Evolutionary conservation across 2,113 vertebrate species (phyloP).

Genomic region (Eonycteris spelaea): DNA sequence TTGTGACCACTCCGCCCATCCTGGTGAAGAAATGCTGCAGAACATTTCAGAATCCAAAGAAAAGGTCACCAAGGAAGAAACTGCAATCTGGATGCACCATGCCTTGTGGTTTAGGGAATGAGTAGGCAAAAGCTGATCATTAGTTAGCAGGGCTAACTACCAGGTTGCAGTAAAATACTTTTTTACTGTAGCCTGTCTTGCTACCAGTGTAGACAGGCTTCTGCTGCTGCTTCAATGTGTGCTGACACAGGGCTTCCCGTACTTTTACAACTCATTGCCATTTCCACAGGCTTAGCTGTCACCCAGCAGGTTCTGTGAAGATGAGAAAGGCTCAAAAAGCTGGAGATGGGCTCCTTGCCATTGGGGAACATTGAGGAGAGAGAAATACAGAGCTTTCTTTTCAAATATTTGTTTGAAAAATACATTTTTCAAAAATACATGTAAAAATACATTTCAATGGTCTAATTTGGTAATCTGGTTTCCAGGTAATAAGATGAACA

Average conservation of each 20-base stretch:
- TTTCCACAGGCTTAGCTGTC: background rate
- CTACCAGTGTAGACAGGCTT: background rate
- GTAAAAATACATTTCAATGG: background rate
- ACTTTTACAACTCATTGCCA: background rate
- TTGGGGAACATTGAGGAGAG: background rate
- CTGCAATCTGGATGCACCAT: background rate
- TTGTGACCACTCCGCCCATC: background rate
- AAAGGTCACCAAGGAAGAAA: background rate
- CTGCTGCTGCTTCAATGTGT: background rate
- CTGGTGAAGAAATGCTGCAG: background rate
- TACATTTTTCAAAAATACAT: too few species aligned
- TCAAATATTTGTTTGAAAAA: background rate
- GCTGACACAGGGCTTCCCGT: background rate
- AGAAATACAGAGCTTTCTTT: background rate
- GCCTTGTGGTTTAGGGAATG: background rate
- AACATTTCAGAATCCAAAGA: background rate
- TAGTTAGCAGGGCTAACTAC: background rate
- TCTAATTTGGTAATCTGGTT: background rate
- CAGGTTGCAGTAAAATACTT: background rate
- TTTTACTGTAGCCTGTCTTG: background rate
- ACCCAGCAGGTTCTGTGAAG: background rate
- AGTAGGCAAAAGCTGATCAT: background rate
- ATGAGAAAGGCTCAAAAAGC: background rate
- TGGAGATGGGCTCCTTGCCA: background rate
- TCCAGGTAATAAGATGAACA: background rate